phyloP scores from a whole-genome alignment of 2,113 vertebrate species.

The Oreocharis arfaki region DNA sequence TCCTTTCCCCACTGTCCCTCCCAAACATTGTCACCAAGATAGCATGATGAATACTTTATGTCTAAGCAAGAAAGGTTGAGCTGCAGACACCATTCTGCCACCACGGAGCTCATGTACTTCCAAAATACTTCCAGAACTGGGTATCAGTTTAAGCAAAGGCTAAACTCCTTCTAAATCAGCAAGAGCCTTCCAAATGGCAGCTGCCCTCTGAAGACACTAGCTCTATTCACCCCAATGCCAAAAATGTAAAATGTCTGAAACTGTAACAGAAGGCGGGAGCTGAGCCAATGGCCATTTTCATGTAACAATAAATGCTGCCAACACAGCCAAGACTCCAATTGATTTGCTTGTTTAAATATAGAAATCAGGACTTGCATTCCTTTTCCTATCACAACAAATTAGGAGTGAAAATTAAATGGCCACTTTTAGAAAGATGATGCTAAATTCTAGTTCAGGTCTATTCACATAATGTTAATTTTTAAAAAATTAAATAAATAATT shows the following conservation, averaged over 20 bases:
- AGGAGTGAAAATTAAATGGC: not conserved
- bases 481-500: not conserved
- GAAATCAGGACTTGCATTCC: not conserved
- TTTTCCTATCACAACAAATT: not conserved
- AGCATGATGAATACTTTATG: not conserved
- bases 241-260: not conserved
- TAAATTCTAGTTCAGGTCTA: not conserved
- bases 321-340: not conserved
- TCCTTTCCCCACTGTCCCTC: not conserved
- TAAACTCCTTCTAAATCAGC: not conserved
- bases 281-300: not conserved
- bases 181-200: not conserved
- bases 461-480: not conserved
- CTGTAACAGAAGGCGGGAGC: not conserved
- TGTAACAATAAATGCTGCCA: not conserved
- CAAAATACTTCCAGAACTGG: not conserved
- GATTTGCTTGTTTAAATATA: not conserved
- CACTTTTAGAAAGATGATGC: not conserved
- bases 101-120: not conserved
- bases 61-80: not conserved
- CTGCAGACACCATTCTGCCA: not conserved
- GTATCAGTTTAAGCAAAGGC: not conserved
- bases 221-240: not conserved
- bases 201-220: not conserved
- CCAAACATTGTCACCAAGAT: not conserved